Percentiles rank a stretch among this genome's conserved stretches.
Evolutionary conservation across 37 sponge, comb jelly and placozoan genomes (phyloP).

Genomic region (Oopsacas minuta): DNA sequence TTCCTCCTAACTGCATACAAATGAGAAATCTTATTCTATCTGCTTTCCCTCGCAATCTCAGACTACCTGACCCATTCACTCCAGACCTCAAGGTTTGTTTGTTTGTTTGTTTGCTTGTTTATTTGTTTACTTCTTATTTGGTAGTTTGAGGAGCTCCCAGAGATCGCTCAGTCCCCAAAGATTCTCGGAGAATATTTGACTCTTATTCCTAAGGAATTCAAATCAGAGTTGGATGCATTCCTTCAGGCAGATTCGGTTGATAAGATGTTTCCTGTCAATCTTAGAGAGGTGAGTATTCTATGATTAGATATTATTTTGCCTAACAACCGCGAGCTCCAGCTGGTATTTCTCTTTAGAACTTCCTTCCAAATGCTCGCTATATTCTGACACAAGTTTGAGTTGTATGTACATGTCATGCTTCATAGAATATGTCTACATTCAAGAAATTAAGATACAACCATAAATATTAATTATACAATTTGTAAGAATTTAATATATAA

Average conservation of each 20-base stretch:
- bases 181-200: constrained; percentile 65
- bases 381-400: background rate
- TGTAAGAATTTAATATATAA: too few relatives aligned
- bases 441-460: too few relatives aligned
- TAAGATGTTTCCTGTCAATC: background rate
- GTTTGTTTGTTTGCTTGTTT: background rate
- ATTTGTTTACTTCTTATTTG: background rate
- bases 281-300: constrained; percentile 10
- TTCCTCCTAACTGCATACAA: constrained; percentile 98
- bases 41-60: constrained; percentile 96
- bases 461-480: too few relatives aligned
- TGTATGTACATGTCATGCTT: background rate
- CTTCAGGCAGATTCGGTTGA: background rate
- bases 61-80: constrained; percentile 98
- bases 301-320: too few relatives aligned
- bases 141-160: constrained; percentile 89
- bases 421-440: background rate
- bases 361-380: constrained; percentile 15
- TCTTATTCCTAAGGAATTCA: constrained; percentile 61
- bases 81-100: constrained; percentile 82
- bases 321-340: constrained; percentile 10
- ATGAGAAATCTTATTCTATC: constrained; percentile 95
- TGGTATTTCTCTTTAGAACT: background rate
- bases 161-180: constrained; percentile 83
- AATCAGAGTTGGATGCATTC: constrained; percentile 24